phyloP scores from a whole-genome alignment of 2,888 invertebrate species.

The Strigamia crassipes region DNA sequence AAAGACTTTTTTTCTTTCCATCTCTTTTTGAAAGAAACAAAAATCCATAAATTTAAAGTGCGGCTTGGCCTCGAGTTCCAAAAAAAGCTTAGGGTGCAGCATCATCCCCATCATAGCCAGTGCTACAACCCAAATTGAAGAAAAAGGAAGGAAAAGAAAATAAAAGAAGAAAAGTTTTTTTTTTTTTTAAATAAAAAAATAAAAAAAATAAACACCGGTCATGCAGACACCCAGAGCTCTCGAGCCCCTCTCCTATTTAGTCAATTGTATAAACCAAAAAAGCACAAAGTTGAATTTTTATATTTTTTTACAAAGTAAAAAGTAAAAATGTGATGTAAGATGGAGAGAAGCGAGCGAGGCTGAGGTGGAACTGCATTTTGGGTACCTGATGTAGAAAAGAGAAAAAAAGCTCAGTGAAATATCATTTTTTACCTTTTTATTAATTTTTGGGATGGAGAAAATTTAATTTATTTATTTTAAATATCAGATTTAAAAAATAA shows the following conservation, averaged over 20 bases:
- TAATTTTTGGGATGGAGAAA: not conserved
- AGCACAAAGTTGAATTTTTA: not conserved
- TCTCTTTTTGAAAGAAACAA: slow-evolving; percentile 15
- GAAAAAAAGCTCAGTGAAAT: slow-evolving; percentile 18
- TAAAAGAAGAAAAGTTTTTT: not conserved
- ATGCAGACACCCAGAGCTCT: slow-evolving; percentile 27
- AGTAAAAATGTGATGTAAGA: slow-evolving; percentile 13
- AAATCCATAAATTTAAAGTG: slow-evolving; percentile 3
- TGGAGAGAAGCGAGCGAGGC: slow-evolving; percentile 31
- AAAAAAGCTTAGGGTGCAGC: slow-evolving; percentile 43
- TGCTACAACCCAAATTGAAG: slow-evolving; percentile 36
- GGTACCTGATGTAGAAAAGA: slow-evolving; percentile 17
- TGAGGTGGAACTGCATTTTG: slow-evolving; percentile 23
- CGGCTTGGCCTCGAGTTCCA: slow-evolving; percentile 17
- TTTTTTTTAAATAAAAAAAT: not conserved
- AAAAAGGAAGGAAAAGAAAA: not conserved
- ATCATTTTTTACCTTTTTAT: slow-evolving; percentile 26
- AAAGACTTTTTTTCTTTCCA: slow-evolving; percentile 19
- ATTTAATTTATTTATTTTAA: not conserved
- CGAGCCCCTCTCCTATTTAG: slow-evolving; percentile 35
- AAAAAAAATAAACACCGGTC: slow-evolving; percentile 8
- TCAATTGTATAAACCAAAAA: not conserved
- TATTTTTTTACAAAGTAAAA: not conserved
- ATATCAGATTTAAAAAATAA: slow-evolving; percentile 11
- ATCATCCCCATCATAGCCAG: slow-evolving; percentile 40